Evolutionary conservation across 2,888 invertebrate genomes (phyloP), one percentile per base, ranked within the genome.

Genomic region (Sarcophaga rosellei): DNA sequence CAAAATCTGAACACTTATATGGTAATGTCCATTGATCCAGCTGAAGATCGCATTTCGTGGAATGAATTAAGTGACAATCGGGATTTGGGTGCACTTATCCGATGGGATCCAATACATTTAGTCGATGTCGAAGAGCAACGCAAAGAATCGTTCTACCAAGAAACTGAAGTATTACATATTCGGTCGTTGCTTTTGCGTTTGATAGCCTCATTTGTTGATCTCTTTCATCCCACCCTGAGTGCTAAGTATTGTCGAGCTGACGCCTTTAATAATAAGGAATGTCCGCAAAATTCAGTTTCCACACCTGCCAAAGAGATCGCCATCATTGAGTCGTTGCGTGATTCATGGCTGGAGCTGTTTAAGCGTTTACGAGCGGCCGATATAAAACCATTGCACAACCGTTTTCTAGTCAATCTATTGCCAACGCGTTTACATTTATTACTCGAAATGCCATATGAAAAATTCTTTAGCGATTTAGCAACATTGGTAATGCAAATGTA

Each of bases 61-160:
- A 94, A 94, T 80, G 93, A 94, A 70, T 92, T 96, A 75, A 93
- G 93, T 90, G 97, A 97, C 93, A 97, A 97, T 93, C 95, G 97
- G 63, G 97, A 98, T 92, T 93, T 97, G 44, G 94, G 94, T 85
- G 96, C 96, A 10, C 95, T 96, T 90, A 94, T 95, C 12, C 95
- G 94, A 88, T 97, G 95, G 95, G 96, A 97, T 89, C 95, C 96
- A 0, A 94, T 94, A 88, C 92, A 93, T 90, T 85, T 92, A 77
- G 90, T 91, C 2, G 88, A 91, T 78, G 84, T 89, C 5, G 89
- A 89, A 62, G 89, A 89, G 0, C 91, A 92, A 61, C 91, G 90
- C 10, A 90, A 90, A 47, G 92, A 93, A 76, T 93, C 92, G 4
- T 93, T 92, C 72, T 88, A 91, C 66, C 93, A 93, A 83, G 93